Evolutionary conservation across 2,888 invertebrate species (phyloP), one percentile per base, ranked within the genome.

Genomic region (Rosalia funebris): DNA sequence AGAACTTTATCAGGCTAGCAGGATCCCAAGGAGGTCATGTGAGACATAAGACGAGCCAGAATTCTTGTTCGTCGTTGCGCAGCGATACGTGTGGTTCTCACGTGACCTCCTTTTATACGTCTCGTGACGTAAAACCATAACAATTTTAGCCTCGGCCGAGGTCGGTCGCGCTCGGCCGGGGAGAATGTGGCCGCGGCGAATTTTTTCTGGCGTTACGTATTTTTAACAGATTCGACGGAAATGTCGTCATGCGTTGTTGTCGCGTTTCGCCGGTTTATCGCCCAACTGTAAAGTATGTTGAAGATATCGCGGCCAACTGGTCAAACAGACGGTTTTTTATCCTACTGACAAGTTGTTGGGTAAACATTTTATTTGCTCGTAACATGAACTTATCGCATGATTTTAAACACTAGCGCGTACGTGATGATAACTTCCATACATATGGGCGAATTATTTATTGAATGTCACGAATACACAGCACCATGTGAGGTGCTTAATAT

Each of bases 81-180:
- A 52, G 46, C 57, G 56, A 59, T 59, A 53, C 57, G 62, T 57
- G 57, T 61, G 44, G 20, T 52, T 41, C 63, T 71, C 73, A 72
- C 72, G 71, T 73, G 73, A 74, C 73, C 73, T 66, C 68, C 61
- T 72, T 73, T 71, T 61, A 59, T 66, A 66, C 70, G 70, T 72
- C 67, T 67, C 68, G 69, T 74, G 73, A 73, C 74, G 74, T 74
- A 69, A 64, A 50, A 25, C 52, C n/a, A 11, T 12, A 42, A 41
- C 41, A 53, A 32, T 32, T 31, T 15, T 42, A 39, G n/a, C 15
- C 48, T 67, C 73, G 71, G 32, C 14, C n/a, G 36, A 10, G 15
- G 11, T 69, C 71, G 72, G 19, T 14, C 44, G 34, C 46, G 58
- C 57, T 65, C 68, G 70, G 12, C 41, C n/a, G 36, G 36, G 44